Percentiles rank a stretch among this genome's conserved stretches.
Conservation (phyloP, 1,140 invertebrate genomes). For the Nymphalis io region DNA sequence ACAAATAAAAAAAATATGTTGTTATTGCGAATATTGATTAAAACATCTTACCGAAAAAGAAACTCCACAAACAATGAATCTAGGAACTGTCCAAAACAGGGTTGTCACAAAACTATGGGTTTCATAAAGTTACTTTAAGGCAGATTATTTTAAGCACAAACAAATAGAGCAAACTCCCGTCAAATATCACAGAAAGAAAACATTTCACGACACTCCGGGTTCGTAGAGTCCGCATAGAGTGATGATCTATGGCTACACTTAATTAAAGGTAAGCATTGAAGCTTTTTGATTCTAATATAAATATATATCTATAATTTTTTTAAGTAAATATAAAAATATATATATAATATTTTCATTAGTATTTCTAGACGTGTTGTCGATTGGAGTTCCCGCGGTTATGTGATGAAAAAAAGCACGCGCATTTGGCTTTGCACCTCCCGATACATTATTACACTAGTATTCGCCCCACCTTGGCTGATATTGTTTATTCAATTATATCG, state of each 20-base stretch:
- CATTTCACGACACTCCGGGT: slow-evolving; percentile 63
- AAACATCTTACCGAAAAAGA: slow-evolving; percentile 39
- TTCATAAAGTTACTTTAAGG: slow-evolving; percentile 20
- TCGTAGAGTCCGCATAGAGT: slow-evolving; percentile 50
- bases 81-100: slow-evolving; percentile 34
- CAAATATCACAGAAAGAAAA: slow-evolving; percentile 62
- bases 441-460: slow-evolving; percentile 29
- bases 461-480: slow-evolving; percentile 55
- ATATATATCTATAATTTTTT: slow-evolving; percentile 23
- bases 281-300: not conserved
- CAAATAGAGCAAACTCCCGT: slow-evolving; percentile 41
- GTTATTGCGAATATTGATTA: slow-evolving; percentile 12
- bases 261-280: not conserved
- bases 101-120: slow-evolving; percentile 35
- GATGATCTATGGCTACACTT: not conserved
- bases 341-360: slow-evolving; percentile 9
- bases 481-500: slow-evolving; percentile 61
- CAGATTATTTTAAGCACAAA: slow-evolving; percentile 48
- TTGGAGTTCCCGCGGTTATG: slow-evolving; percentile 43
- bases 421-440: slow-evolving; percentile 52
- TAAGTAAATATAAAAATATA: slow-evolving; percentile 16
- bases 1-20: not conserved
- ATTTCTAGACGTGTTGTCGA: slow-evolving; percentile 49
- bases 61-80: slow-evolving; percentile 24
- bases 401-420: slow-evolving; percentile 45